Base-by-base conservation (phyloP, 2,113 vertebrate species). In the Alosa alosa region DNA sequence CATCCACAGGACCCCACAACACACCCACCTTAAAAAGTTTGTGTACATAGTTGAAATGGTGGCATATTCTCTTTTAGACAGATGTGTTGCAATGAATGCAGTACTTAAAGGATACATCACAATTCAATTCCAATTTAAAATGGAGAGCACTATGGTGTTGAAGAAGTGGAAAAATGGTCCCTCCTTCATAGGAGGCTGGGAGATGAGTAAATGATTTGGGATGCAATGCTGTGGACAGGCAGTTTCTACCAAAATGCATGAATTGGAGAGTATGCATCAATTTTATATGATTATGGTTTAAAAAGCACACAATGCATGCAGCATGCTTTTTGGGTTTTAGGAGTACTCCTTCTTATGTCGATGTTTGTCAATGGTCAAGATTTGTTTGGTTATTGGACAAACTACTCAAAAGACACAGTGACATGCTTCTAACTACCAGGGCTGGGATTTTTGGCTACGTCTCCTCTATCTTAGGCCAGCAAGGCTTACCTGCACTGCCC, bases 401-500 rank as follows among this genome's bases (percentile, higher is more conserved):
- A 78, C 20, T 11, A 31, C 36, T 78, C 10, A 78, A 15, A 17
- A 78, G 31, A 31, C 31, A 45, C 41, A 83, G 25, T 31, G 81
- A 49, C 88, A 89, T 89, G 87, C 89, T 68, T 86, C 81, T 83
- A 86, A 49, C 39, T 85, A 84, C 18, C 64, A 45, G 49, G 36
- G 81, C 47, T 45, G 68, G 4, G 13, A 39, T 83, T 20, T 55
- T 82, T 60, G 3, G 64, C 72, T 78, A 78, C 0, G 31, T 78
- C 11, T 78, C 13, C 36, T 72, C 64, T 78, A 15, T 39, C 7
- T 13, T 72, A 84, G 41, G 31, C 44, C 78, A 88, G 85, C 72
- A 84, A 84, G 25, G 86, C 89, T 90, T 90, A 90, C 89, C 89
- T 90, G 83, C 44, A 82, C 64, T 64, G 11, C 72, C 72, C 72